Evolutionary conservation across 2,888 invertebrate genomes (phyloP).

Genomic region (Eilema griseolum): DNA sequence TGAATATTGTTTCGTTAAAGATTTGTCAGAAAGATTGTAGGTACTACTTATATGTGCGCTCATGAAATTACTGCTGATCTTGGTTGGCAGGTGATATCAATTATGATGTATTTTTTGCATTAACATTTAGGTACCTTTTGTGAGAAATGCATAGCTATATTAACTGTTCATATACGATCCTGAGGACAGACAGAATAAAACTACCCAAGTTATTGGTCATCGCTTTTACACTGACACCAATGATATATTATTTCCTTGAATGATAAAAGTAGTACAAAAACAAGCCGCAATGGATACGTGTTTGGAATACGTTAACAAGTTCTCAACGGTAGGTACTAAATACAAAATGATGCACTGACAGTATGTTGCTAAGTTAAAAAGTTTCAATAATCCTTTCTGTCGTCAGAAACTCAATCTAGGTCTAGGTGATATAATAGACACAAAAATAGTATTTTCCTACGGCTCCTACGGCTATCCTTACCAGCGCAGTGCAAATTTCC

Average conservation of each 20-base stretch:
- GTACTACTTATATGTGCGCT: too few relatives aligned
- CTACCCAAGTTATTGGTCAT: slow-evolving; percentile 65
- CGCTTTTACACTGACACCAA: slow-evolving; percentile 50
- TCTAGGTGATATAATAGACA: too few relatives aligned
- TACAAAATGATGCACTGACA: slow-evolving; percentile 57
- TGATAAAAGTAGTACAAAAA: neutral
- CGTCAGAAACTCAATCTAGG: too few relatives aligned
- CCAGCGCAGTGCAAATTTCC: neutral
- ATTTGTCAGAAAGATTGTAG: neutral
- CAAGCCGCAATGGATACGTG: slow-evolving; percentile 34
- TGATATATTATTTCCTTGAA: slow-evolving; percentile 15
- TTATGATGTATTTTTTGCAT: neutral
- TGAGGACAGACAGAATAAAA: too few relatives aligned
- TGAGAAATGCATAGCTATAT: too few relatives aligned
- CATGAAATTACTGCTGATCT: too few relatives aligned
- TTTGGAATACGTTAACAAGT: slow-evolving; percentile 16
- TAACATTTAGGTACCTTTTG: neutral
- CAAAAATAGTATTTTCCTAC: too few relatives aligned
- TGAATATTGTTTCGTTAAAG: neutral
- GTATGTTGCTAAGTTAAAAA: too few relatives aligned
- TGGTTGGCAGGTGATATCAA: too few relatives aligned
- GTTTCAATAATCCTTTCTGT: too few relatives aligned
- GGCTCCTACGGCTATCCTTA: too few relatives aligned
- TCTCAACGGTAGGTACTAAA: slow-evolving; percentile 27
- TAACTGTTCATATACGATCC: too few relatives aligned